phyloP scores from a whole-genome alignment of 2,888 invertebrate genomes.

The Candidula unifasciata region DNA sequence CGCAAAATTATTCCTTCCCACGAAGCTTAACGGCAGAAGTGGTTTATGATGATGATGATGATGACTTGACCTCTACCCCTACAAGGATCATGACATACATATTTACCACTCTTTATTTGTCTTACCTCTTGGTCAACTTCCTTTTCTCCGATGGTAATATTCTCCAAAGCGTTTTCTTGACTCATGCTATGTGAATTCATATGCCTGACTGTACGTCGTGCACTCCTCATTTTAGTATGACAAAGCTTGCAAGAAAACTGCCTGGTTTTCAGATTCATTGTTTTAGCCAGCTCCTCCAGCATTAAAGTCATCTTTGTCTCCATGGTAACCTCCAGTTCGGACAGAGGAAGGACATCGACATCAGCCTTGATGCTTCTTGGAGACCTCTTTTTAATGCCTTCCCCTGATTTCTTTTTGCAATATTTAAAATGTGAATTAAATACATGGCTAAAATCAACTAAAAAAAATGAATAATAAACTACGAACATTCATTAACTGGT shows the following conservation, averaged over 20 bases:
- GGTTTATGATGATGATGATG: no score
- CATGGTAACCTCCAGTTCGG: conserved; percentile 10
- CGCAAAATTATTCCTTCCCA: no score
- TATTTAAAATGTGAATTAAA: not conserved
- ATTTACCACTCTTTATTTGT: no score
- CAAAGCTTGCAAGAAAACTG: conserved; percentile 44
- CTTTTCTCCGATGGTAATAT: conserved; percentile 58
- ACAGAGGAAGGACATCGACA: not conserved
- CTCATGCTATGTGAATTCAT: conserved; percentile 24
- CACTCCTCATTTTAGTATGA: conserved; percentile 33
- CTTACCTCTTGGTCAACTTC: conserved; percentile 40
- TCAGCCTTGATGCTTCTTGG: conserved; percentile 14
- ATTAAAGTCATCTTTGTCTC: conserved; percentile 14
- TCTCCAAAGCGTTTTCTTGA: conserved; percentile 32
- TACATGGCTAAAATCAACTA: not conserved
- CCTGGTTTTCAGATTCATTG: not conserved
- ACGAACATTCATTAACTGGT: no score
- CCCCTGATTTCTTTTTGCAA: conserved; percentile 9
- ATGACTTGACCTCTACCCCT: no score
- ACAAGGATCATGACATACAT: no score
- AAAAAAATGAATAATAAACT: no score
- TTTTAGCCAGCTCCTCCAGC: conserved; percentile 18
- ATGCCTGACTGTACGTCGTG: conserved; percentile 42
- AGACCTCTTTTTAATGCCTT: not conserved
- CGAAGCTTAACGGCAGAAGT: no score